Evolutionary conservation across 2,797 vertebrate species (phyloP).

Genomic region (Alca torda): DNA sequence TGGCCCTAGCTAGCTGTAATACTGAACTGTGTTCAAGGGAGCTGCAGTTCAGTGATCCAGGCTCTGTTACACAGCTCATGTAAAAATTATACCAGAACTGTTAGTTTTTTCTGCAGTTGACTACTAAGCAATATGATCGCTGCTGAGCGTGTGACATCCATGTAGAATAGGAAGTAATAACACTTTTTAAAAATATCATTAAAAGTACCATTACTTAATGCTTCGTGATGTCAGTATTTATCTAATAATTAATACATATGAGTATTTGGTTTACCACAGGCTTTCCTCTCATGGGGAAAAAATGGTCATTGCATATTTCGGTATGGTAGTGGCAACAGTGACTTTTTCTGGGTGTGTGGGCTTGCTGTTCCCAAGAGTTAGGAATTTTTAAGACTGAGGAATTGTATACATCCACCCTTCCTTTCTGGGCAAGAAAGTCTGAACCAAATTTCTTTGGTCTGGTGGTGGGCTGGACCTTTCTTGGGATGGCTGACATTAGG

Average conservation of each 20-base stretch:
- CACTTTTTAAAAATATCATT: background rate
- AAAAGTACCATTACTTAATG: background rate
- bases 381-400: background rate
- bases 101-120: background rate
- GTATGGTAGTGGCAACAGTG: background rate
- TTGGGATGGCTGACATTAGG: background rate
- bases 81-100: background rate
- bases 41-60: background rate
- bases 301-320: background rate
- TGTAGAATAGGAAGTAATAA: background rate
- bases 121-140: background rate
- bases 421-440: background rate
- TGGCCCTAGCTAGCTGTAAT: background rate
- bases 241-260: background rate
- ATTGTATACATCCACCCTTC: background rate
- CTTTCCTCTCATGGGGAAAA: background rate
- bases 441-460: background rate
- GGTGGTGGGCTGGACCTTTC: background rate
- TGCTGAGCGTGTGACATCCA: background rate
- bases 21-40: background rate
- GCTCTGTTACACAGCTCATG: background rate
- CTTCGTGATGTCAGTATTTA: background rate
- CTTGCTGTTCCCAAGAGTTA: background rate
- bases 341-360: background rate
- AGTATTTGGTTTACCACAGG: background rate